Conservation (phyloP, 2,113 vertebrate species). For the Salvelinus fontinalis region DNA sequence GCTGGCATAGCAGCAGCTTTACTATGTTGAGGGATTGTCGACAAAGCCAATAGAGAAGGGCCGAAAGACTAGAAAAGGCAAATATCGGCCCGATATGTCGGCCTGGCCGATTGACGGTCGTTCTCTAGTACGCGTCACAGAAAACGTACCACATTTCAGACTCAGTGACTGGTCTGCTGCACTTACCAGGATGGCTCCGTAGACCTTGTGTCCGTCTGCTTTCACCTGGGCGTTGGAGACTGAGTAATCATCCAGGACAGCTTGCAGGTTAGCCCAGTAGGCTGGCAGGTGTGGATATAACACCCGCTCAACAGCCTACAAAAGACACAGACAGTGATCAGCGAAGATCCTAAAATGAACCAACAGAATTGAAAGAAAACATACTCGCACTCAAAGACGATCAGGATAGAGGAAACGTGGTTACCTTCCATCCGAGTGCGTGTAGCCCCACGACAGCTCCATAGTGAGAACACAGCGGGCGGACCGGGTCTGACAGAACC, state of each 20-base stretch:
- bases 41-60: too few species aligned
- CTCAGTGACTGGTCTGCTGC: too few species aligned
- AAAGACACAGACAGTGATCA: background rate
- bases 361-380: background rate
- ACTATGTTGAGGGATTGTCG: too few species aligned
- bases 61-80: too few species aligned
- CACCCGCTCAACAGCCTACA: constrained; percentile 87
- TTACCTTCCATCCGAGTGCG: constrained; percentile 91
- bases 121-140: background rate
- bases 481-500: constrained; percentile 88
- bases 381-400: background rate
- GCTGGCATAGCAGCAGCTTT: too few species aligned
- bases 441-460: constrained; percentile 90
- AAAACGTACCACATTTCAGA: too few species aligned
- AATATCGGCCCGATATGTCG: too few species aligned
- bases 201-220: constrained; percentile 92
- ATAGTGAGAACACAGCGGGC: constrained; percentile 92
- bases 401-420: background rate
- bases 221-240: constrained; percentile 94
- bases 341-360: background rate
- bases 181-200: constrained; percentile 89
- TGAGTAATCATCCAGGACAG: constrained; percentile 87
- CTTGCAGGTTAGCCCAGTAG: constrained; percentile 80
- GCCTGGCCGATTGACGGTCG: too few species aligned
- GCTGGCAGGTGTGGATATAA: constrained; percentile 89